A percentile compares a stretch with the other conserved stretches of the same genome.
Evolutionary conservation across 2,888 invertebrate genomes (phyloP).

Genomic region (Crematogaster levior): DNA sequence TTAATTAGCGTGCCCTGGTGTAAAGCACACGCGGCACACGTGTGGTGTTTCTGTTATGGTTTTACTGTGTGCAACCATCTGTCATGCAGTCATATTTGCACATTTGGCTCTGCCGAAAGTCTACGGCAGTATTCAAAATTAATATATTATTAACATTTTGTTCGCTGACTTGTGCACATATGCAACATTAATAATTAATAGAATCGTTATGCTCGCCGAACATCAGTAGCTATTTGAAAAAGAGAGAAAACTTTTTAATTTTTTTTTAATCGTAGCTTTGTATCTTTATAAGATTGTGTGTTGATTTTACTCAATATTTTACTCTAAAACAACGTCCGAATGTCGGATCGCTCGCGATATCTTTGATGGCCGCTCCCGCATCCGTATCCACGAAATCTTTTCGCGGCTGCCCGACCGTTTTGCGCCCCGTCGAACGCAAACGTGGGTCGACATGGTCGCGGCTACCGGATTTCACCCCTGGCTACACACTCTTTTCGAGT

Average conservation of each 20-base stretch:
- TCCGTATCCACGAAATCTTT: constrained; percentile 49
- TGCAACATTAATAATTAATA: too few species aligned
- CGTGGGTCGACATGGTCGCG: constrained; percentile 82
- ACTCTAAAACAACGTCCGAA: constrained; percentile 9
- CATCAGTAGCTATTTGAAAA: too few species aligned
- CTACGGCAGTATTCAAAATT: background rate
- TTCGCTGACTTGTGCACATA: too few species aligned
- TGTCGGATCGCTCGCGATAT: constrained; percentile 19
- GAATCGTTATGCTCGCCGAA: too few species aligned
- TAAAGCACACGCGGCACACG: constrained; percentile 76
- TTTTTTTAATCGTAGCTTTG: background rate
- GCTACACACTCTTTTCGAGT: constrained; percentile 78
- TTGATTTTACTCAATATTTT: constrained; percentile 10
- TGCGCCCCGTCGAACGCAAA: constrained; percentile 81
- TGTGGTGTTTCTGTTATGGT: constrained; percentile 53
- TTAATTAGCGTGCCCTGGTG: constrained; percentile 78
- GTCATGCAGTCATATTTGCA: too few species aligned
- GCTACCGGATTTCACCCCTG: constrained; percentile 85
- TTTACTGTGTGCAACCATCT: background rate
- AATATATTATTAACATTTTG: too few species aligned
- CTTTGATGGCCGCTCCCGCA: constrained; percentile 42
- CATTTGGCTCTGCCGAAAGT: background rate
- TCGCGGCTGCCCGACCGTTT: constrained; percentile 69
- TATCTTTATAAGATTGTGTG: background rate
- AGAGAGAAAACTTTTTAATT: background rate